These are phyloP conservation scores for Choloepus didactylus DNA, from an alignment of 2,797 vertebrate species.

Conservation along the genomic window DNA sequence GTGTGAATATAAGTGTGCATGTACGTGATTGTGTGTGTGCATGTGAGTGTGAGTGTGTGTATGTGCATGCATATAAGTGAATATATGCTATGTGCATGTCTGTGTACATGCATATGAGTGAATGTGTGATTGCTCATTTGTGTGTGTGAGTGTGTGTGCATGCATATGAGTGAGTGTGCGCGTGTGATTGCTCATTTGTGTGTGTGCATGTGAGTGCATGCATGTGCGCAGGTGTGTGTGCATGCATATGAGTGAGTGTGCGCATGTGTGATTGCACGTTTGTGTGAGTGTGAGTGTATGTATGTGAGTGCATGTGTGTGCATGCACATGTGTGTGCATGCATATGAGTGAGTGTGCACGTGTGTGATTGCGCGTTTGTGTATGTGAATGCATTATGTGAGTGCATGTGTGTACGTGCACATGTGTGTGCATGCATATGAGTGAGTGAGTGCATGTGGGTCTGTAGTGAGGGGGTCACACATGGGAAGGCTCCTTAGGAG, in stretches of 20 bases:
- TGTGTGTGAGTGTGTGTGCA: neutral
- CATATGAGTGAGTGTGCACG: too few species aligned
- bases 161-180: too few species aligned
- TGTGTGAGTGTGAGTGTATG: neutral
- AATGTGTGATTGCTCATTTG: too few species aligned
- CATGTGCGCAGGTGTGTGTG: neutral
- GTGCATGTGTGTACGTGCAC: too few species aligned
- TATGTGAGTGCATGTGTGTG: rapidly evolving
- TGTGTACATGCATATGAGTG: neutral
- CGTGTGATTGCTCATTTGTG: neutral
- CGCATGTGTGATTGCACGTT: too few species aligned
- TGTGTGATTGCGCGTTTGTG: neutral
- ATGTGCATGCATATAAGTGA: neutral
- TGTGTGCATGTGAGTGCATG: neutral
- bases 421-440: rapidly evolving
- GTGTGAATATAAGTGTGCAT: neutral
- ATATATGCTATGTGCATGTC: neutral
- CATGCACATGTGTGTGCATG: neutral
- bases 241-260: neutral
- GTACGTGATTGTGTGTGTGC: too few species aligned
- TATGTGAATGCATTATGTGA: neutral
- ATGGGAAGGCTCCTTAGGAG: neutral
- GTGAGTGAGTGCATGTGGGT: neutral
- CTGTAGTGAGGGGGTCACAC: neutral
- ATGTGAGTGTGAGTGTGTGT: too few species aligned